A percentile compares a stretch with the other conserved stretches of the same genome.
phyloP scores from a whole-genome alignment of 2,888 invertebrate genomes.

The Dryadula phaetusa region DNA sequence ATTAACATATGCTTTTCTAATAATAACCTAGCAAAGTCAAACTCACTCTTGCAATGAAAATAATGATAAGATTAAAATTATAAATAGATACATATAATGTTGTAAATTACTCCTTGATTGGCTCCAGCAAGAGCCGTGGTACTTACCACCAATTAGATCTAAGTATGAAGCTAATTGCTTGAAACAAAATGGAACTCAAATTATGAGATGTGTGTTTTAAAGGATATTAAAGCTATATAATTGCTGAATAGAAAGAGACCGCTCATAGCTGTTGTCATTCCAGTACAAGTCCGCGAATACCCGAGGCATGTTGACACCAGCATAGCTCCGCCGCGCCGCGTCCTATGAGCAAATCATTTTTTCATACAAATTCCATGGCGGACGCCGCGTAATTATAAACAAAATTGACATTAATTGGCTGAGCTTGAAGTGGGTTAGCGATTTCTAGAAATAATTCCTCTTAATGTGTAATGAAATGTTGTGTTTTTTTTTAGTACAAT shows the following conservation, averaged over 20 bases:
- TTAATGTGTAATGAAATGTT: constrained; percentile 44
- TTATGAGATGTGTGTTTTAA: constrained; percentile 46
- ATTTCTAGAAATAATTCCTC: constrained; percentile 69
- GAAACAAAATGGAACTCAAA: constrained; percentile 48
- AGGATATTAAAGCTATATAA: constrained; percentile 47
- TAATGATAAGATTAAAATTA: constrained; percentile 7
- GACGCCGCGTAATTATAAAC: constrained; percentile 71
- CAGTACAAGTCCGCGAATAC: constrained; percentile 49
- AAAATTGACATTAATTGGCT: constrained; percentile 80
- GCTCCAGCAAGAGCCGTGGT: constrained; percentile 38
- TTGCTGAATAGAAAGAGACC: constrained; percentile 51
- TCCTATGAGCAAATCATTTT: constrained; percentile 58
- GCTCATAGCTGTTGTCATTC: constrained; percentile 50
- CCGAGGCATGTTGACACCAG: constrained; percentile 50
- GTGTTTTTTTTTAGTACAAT: constrained; percentile 35
- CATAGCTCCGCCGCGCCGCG: constrained; percentile 44
- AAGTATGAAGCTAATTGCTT: constrained; percentile 45
- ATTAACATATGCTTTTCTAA: too few relatives aligned
- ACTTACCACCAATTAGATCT: constrained; percentile 44
- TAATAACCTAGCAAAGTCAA: background rate
- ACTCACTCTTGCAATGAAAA: background rate
- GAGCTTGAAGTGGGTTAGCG: constrained; percentile 72
- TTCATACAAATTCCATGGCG: constrained; percentile 53
- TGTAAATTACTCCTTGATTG: constrained; percentile 43
- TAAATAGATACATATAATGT: constrained; percentile 26